Base-by-base conservation (phyloP, 2,113 vertebrate genomes). In the Engraulis encrasicolus region DNA sequence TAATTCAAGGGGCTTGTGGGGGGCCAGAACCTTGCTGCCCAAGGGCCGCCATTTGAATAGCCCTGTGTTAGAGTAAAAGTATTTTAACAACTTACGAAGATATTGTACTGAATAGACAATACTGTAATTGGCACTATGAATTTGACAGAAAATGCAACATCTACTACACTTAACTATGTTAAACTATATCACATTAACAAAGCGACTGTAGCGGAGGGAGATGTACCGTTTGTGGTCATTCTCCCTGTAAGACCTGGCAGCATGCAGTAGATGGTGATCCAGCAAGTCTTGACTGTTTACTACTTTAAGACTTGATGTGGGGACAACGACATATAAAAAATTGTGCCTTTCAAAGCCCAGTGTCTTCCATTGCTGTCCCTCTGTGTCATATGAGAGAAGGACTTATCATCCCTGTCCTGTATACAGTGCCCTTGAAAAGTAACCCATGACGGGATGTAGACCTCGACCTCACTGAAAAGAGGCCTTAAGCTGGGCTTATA, bases 401-500 rank as follows among this genome's bases (percentile, higher is more conserved):
- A 83, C n/a, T 48, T 31, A 48, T 78, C 82, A 83, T 83, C n/a
- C 82, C 82, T 78, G 71, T 12, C 78, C 82, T 83, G 74, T 78
- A 83, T 54, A 36, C 18, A 19, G 71, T 50, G 7, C 71, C 71
- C 45, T 83, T 83, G 34, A 36, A n/a, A 78, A 14, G 36, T 83
- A 12, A 83, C 82, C 82, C 71, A 83, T 15, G 71, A 66, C 23
- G 82, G 82, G 3, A 83, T 27, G 77, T 36, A 83, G 31, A 78
- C 48, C 36, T 52, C 71, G 31, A 78, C 48, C 36, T 52, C 71
- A 77, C 6, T 77, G 66, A 82, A 83, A 50, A 36, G 80, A 50
- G 40, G 12, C 78, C 40, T 19, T 20, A n/a, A n/a, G n/a, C n/a
- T n/a, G n/a, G n/a, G n/a, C n/a, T n/a, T n/a, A n/a, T n/a, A n/a